Evolutionary conservation across 2,113 vertebrate species (phyloP).

Genomic region (Seriola quinqueradiata): DNA sequence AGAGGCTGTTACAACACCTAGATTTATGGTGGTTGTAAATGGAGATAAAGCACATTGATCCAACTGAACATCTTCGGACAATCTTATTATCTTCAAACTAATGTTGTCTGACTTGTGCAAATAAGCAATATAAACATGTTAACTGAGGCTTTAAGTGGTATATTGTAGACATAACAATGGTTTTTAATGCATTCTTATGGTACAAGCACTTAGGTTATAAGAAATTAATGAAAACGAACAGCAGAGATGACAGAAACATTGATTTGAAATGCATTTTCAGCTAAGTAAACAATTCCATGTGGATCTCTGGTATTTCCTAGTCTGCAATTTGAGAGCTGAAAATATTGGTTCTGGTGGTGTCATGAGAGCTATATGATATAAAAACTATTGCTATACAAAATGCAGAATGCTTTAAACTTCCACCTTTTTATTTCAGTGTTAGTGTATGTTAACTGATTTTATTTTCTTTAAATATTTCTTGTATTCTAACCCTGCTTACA

Average conservation of each 20-base stretch:
- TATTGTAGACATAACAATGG: conserved; percentile 26
- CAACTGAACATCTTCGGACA: conserved; percentile 37
- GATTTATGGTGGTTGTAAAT: conserved; percentile 2
- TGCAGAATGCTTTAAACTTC: neutral
- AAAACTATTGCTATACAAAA: neutral
- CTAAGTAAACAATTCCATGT: conserved; percentile 1
- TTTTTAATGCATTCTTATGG: conserved; percentile 50
- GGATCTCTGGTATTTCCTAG: neutral
- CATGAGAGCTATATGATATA: neutral
- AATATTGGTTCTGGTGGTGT: neutral
- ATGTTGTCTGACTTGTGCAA: conserved; percentile 34
- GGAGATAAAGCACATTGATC: conserved; percentile 49
- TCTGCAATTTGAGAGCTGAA: neutral
- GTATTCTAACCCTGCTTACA: too few species aligned
- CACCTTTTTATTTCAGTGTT: neutral
- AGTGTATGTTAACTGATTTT: neutral
- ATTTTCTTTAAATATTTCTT: too few species aligned
- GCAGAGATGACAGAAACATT: conserved; percentile 30
- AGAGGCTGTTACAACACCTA: neutral
- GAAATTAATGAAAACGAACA: conserved; percentile 35
- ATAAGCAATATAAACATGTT: conserved; percentile 22
- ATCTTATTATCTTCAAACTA: conserved; percentile 39
- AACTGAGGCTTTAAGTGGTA: conserved; percentile 21
- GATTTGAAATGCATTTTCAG: conserved; percentile 40
- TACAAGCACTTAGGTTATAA: conserved; percentile 17